Conservation (phyloP, 2,113 vertebrate species). For the Pseudolaguvia tuberculata region DNA sequence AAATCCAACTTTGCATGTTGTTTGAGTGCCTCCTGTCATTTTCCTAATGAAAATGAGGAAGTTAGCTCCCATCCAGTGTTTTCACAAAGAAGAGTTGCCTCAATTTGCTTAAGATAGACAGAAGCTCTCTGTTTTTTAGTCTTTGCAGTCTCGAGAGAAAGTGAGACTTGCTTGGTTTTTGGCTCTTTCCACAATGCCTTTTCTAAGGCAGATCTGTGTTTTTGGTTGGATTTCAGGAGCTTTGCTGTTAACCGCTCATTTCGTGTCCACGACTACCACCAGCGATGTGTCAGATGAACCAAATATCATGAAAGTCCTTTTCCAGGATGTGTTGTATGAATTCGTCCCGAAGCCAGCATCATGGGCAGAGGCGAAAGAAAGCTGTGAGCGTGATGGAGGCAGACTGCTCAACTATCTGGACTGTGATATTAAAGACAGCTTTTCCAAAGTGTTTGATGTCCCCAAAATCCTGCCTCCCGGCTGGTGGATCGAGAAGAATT, state of each 20-base stretch:
- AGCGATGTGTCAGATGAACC: too few relatives aligned
- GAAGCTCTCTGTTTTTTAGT: conserved; percentile 41
- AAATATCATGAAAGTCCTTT: conserved; percentile 34
- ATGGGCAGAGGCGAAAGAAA: conserved; percentile 57
- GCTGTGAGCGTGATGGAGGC: conserved; percentile 59
- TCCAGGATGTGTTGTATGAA: conserved; percentile 54
- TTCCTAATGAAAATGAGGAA: conserved; percentile 63
- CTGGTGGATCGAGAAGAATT: conserved; percentile 64
- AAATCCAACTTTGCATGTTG: conserved; percentile 67
- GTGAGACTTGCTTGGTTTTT: conserved; percentile 26
- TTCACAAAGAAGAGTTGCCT: conserved; percentile 55
- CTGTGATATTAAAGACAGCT: conserved; percentile 41
- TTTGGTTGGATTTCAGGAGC: conserved; percentile 56
- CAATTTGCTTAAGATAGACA: conserved; percentile 60
- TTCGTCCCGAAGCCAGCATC: conserved; percentile 51
- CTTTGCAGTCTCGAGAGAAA: background rate
- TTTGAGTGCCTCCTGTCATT: conserved; percentile 67
- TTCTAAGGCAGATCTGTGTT: conserved; percentile 33
- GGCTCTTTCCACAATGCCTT: conserved; percentile 49
- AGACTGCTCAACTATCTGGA: conserved; percentile 55
- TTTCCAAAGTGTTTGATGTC: conserved; percentile 40
- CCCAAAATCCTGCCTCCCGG: conserved; percentile 31
- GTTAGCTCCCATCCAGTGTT: conserved; percentile 60
- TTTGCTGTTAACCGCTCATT: conserved; percentile 40
- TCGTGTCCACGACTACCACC: background rate